Conservation (phyloP, 2,113 vertebrate species). For the Perca fluviatilis region DNA sequence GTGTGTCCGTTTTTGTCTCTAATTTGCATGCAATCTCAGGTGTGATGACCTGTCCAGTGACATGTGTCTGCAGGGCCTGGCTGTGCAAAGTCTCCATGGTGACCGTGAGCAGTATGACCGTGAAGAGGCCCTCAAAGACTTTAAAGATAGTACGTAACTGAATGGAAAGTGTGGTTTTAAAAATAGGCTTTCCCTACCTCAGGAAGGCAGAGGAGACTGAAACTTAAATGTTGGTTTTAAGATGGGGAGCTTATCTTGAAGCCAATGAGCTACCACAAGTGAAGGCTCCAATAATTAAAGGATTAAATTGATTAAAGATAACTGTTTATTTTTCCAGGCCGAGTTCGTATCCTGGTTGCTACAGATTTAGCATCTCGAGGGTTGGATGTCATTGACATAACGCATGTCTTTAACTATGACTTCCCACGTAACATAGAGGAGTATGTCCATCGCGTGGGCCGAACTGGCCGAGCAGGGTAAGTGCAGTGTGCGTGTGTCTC, state of each 20-base stretch:
- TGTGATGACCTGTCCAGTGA: slow-evolving; percentile 95
- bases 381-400: slow-evolving; percentile 93
- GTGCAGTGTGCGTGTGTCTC: not conserved
- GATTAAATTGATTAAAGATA: not conserved
- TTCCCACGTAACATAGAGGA: slow-evolving; percentile 98
- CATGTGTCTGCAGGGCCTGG: slow-evolving; percentile 88
- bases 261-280: too few species aligned
- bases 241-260: not conserved
- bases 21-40: slow-evolving; percentile 73
- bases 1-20: not conserved
- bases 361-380: slow-evolving; percentile 96
- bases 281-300: not conserved
- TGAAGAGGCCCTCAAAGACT: slow-evolving; percentile 94
- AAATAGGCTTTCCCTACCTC: not conserved
- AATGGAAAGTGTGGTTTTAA: not conserved
- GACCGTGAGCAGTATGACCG: slow-evolving; percentile 93
- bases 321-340: slow-evolving; percentile 80
- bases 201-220: not conserved
- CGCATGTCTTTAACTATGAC: slow-evolving; percentile 95
- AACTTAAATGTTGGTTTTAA: not conserved
- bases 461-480: slow-evolving; percentile 96
- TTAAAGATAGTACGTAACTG: slow-evolving; percentile 86
- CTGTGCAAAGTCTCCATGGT: slow-evolving; percentile 95
- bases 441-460: slow-evolving; percentile 95
- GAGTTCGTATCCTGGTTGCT: slow-evolving; percentile 93